phyloP scores from a whole-genome alignment of 2,888 invertebrate genomes.

The Epinotia bilunana region DNA sequence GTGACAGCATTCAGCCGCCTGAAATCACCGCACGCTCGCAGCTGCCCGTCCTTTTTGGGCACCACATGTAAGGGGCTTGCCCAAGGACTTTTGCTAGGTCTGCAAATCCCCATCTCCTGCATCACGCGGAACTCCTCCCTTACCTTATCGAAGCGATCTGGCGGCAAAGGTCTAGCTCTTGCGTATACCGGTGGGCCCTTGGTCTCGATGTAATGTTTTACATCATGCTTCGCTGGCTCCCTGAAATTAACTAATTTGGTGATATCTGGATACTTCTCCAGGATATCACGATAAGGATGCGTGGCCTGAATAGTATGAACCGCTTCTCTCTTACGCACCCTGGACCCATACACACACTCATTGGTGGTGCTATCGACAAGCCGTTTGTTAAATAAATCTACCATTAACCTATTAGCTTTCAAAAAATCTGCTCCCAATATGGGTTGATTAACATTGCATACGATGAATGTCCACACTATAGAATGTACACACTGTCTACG shows the following conservation, averaged over 20 bases:
- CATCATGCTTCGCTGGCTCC: not conserved
- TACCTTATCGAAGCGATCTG: not conserved
- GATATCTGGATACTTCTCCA: not conserved
- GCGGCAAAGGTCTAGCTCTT: not conserved
- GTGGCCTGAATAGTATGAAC: not conserved
- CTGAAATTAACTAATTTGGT: not conserved
- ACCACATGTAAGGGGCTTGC: slow-evolving; percentile 14
- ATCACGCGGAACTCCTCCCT: slow-evolving; percentile 1
- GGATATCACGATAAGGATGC: not conserved
- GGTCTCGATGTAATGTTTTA: not conserved
- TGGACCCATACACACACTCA: not conserved
- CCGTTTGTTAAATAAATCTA: slow-evolving; percentile 8
- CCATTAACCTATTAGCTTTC: not conserved
- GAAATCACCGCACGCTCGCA: not conserved
- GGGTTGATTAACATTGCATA: slow-evolving; percentile 17
- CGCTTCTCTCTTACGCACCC: not conserved
- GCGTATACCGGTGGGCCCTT: slow-evolving; percentile 3
- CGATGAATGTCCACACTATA: slow-evolving; percentile 9
- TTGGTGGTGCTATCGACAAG: not conserved
- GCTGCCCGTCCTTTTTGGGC: slow-evolving; percentile 17
- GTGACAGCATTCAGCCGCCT: not conserved
- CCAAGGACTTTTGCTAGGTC: slow-evolving; percentile 2
- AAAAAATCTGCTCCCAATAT: slow-evolving; percentile 18
- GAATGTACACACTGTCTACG: too few species aligned
- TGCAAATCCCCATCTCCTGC: slow-evolving; percentile 17